Evolutionary conservation across 2,797 vertebrate species (phyloP).

Genomic region (Benthosema pterotum): DNA sequence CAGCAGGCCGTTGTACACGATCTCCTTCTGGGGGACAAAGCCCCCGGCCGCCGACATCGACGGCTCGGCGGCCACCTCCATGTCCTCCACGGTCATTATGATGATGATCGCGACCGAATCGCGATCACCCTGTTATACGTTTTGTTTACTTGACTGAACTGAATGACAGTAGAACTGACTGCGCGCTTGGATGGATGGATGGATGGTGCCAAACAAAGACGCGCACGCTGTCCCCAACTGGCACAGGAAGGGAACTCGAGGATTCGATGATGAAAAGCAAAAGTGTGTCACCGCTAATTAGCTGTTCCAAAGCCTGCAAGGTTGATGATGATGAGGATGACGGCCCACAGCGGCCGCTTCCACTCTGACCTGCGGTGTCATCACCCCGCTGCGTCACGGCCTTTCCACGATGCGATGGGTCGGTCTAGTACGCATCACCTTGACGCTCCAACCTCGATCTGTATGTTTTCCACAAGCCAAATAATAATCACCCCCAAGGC

Average conservation of each 20-base stretch:
- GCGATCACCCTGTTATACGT: conserved; percentile 8
- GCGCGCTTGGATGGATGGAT: conserved; percentile 20
- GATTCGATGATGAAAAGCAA: not conserved
- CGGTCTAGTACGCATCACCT: too few species aligned
- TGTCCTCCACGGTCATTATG: conserved; percentile 60
- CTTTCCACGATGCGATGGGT: too few species aligned
- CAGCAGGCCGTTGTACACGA: conserved; percentile 91
- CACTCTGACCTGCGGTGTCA: conserved; percentile 44
- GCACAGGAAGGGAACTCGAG: not conserved
- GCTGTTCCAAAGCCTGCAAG: conserved; percentile 51
- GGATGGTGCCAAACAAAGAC: conserved; percentile 14
- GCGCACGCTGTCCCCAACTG: conserved; percentile 41
- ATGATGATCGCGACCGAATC: not conserved
- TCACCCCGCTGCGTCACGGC: conserved; percentile 15
- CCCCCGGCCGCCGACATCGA: conserved; percentile 37
- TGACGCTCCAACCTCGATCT: too few species aligned
- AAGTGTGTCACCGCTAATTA: conserved; percentile 74
- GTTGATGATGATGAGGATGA: not conserved
- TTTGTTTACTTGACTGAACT: too few species aligned
- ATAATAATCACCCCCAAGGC: conserved; percentile 5
- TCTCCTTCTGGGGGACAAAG: conserved; percentile 88
- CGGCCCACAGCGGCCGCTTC: conserved; percentile 16
- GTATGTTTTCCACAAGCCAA: not conserved
- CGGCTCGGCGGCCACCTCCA: conserved; percentile 5
- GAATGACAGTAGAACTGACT: not conserved